Base-by-base conservation (phyloP, 1,140 invertebrate species). In the Heterodera carotae region DNA sequence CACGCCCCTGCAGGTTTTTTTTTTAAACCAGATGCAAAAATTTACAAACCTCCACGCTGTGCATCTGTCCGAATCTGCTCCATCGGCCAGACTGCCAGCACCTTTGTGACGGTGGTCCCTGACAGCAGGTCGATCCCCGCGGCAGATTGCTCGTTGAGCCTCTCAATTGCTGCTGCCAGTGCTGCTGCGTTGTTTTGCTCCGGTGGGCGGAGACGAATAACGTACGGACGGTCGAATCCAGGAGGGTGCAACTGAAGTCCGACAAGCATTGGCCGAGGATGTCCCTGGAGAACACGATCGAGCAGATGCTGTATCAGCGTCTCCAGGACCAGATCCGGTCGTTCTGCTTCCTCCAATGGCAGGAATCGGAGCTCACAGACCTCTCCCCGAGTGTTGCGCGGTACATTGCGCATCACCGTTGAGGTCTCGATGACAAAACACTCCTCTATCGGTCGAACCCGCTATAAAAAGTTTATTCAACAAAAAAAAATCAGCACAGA, bases 161-260 rank as follows among this genome's bases (percentile, higher is more conserved):
- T 5, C 31, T 69, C 33, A 36, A 69, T 69, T 69, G 68, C 68
- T 27, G 68, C 68, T 3, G 68, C 68, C 31, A 69, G 10, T 18
- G 68, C 31, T 8, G 68, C 68, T 8, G 68, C 39, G 53, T 69
- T 69, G 27, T 69, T 69, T 15, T 69, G 68, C 27, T 27, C 68
- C 27, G 33, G 29, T 36, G 68, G 67, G 4, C 67, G 67, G 7
- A 69, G 67, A 0, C 34, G 67, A 2, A 69, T 25, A 5, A 48
- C 43, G 8, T n/a, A 69, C n/a, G 67, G 67, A 2, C 43, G 34
- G 7, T 69, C 34, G 2, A 69, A 29, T 2, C 34, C 67, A 5
- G 67, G 67, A 0, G 67, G n/a, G 6, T 69, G 67, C 4, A 69
- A 27, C n/a, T 69, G 67, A 6, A 69, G 27, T 6, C 67, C 67